A percentile compares a stretch with the other conserved stretches of the same genome.
These are phyloP conservation scores for Epizoanthus illoricatus DNA, from an alignment of 92 coral and sea anemone genomes.

Conservation along the genomic window DNA sequence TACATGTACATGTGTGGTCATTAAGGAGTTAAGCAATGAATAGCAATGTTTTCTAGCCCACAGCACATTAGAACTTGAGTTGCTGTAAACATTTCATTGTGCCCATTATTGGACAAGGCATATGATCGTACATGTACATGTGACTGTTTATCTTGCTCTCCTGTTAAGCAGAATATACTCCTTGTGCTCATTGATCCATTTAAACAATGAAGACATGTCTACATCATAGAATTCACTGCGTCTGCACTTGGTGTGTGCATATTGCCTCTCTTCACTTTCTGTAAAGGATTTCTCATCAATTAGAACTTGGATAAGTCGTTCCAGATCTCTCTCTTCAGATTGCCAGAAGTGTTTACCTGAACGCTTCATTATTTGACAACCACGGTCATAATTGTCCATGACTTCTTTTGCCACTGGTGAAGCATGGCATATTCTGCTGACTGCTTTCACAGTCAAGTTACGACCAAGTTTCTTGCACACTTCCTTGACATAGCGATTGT, in stretches of 20 bases:
- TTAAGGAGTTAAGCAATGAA: no score
- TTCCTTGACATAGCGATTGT: slow-evolving; percentile 42
- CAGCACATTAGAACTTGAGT: no score
- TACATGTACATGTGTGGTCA: no score
- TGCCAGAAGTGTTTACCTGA: slow-evolving; percentile 49
- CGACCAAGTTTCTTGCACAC: slow-evolving; percentile 48
- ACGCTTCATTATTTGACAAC: slow-evolving; percentile 24
- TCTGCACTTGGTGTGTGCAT: neutral
- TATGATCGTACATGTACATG: no score
- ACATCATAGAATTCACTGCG: slow-evolving; percentile 20
- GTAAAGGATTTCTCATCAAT: slow-evolving; percentile 7
- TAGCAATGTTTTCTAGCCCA: no score
- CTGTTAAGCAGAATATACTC: slow-evolving; percentile 21
- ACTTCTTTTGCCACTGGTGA: slow-evolving; percentile 29
- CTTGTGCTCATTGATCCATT: slow-evolving; percentile 45
- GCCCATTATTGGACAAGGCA: no score
- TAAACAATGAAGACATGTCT: slow-evolving; percentile 27
- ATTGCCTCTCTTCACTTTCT: slow-evolving; percentile 22
- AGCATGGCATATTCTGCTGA: slow-evolving; percentile 38
- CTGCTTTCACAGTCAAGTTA: slow-evolving; percentile 33
- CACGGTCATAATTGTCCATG: slow-evolving; percentile 44
- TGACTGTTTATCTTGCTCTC: slow-evolving; percentile 35
- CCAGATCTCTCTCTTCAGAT: slow-evolving; percentile 46
- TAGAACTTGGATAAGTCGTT: slow-evolving; percentile 19
- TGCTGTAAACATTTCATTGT: no score